Percentiles rank a stretch among this genome's conserved stretches.
These are phyloP conservation scores for Bombyx huttoni DNA, from an alignment of 2,888 invertebrate genomes.

Conservation along the genomic window DNA sequence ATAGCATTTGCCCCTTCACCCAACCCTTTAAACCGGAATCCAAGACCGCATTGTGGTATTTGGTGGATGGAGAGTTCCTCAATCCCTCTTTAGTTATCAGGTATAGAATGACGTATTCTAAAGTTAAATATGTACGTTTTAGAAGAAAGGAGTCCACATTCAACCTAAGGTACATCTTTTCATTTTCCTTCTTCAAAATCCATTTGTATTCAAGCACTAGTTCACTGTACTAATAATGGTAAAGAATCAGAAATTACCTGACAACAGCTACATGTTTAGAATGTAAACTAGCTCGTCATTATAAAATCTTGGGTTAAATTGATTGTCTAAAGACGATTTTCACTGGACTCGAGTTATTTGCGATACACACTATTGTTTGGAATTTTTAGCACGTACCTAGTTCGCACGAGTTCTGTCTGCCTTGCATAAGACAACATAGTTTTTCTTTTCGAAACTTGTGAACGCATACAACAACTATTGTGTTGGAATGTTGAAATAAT, in stretches of 20 bases:
- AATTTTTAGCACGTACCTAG: constrained; percentile 55
- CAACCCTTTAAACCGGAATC: no score
- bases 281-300: not conserved
- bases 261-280: not conserved
- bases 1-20: no score
- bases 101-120: no score
- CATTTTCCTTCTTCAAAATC: not conserved
- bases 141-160: not conserved
- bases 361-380: constrained; percentile 36
- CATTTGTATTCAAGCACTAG: not conserved
- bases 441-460: constrained; percentile 6
- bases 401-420: constrained; percentile 42
- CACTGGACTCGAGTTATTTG: constrained; percentile 23
- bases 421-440: constrained; percentile 21
- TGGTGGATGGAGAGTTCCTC: no score
- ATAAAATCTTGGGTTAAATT: not conserved
- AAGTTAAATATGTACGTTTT: no score
- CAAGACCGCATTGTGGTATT: no score
- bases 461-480: not conserved
- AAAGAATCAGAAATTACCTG: not conserved
- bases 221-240: not conserved
- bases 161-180: not conserved
- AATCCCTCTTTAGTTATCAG: no score
- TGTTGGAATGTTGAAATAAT: not conserved
- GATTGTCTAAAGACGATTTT: constrained; percentile 17